Conservation (phyloP, 2,113 vertebrate genomes). For the Mustela nigripes region DNA sequence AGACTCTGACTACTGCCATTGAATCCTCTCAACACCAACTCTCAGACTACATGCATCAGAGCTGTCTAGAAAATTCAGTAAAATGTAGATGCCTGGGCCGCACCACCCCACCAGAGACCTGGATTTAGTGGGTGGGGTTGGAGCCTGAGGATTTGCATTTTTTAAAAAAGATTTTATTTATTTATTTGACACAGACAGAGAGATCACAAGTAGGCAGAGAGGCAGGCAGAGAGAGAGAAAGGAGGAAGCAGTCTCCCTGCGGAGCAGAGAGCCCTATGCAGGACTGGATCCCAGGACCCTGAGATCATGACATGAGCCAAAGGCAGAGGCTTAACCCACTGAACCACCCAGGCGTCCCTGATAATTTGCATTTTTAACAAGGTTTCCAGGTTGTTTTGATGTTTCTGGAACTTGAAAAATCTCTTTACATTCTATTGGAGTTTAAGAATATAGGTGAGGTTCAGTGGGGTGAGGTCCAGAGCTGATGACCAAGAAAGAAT, state of each 20-base stretch:
- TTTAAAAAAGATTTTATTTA: not conserved
- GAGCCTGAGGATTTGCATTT: not conserved
- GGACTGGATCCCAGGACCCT: too few species aligned
- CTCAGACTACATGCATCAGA: not conserved
- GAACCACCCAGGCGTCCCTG: not conserved
- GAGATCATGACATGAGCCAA: too few species aligned
- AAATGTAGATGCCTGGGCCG: not conserved
- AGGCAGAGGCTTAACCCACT: too few species aligned
- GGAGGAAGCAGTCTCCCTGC: too few species aligned
- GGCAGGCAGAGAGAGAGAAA: too few species aligned
- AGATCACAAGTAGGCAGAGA: too few species aligned
- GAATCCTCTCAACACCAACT: not conserved
- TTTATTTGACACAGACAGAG: too few species aligned
- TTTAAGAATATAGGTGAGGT: too few species aligned
- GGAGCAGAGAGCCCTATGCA: too few species aligned
- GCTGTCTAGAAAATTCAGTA: not conserved
- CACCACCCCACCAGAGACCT: not conserved
- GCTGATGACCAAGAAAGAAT: too few species aligned
- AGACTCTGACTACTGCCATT: not conserved
- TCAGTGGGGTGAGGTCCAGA: too few species aligned
- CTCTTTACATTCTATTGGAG: not conserved
- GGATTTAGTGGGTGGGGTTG: not conserved
- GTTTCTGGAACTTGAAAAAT: not conserved
- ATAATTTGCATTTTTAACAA: not conserved
- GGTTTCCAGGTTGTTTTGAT: not conserved